Evolutionary conservation across 2,113 vertebrate genomes (phyloP).

Genomic region (Rhinichthys klamathensis): DNA sequence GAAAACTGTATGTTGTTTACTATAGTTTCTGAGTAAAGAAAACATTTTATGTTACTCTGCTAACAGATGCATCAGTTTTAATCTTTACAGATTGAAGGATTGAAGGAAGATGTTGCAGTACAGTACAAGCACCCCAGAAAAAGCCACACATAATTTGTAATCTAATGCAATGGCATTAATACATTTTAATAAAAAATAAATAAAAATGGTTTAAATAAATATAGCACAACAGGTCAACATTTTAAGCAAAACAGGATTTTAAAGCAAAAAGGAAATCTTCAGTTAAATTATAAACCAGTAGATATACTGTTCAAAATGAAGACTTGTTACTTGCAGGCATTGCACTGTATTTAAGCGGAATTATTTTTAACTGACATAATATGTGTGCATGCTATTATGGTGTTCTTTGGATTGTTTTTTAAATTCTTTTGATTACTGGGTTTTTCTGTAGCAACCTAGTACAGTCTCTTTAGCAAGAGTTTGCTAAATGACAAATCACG

Average conservation of each 20-base stretch:
- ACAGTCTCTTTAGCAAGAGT: background rate
- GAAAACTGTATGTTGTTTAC: background rate
- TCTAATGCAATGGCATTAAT: background rate
- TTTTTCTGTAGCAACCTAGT: background rate
- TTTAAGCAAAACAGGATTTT: too few relatives aligned
- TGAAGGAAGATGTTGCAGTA: background rate
- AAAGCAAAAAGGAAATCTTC: background rate
- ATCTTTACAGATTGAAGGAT: background rate
- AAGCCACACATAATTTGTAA: background rate
- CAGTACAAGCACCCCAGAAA: background rate
- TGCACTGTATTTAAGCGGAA: too few relatives aligned
- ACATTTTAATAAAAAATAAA: too few relatives aligned
- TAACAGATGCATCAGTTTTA: background rate
- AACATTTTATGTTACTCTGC: background rate
- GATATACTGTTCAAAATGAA: background rate
- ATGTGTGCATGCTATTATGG: too few relatives aligned
- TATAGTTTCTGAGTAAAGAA: background rate
- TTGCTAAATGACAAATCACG: background rate
- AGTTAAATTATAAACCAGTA: background rate
- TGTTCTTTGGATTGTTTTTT: background rate
- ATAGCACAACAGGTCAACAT: background rate
- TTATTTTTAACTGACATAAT: too few relatives aligned
- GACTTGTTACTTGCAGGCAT: too few relatives aligned
- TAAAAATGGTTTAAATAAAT: background rate
- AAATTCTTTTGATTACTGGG: background rate